phyloP scores from a whole-genome alignment of 2,113 vertebrate species.

The Epinephelus lanceolatus region DNA sequence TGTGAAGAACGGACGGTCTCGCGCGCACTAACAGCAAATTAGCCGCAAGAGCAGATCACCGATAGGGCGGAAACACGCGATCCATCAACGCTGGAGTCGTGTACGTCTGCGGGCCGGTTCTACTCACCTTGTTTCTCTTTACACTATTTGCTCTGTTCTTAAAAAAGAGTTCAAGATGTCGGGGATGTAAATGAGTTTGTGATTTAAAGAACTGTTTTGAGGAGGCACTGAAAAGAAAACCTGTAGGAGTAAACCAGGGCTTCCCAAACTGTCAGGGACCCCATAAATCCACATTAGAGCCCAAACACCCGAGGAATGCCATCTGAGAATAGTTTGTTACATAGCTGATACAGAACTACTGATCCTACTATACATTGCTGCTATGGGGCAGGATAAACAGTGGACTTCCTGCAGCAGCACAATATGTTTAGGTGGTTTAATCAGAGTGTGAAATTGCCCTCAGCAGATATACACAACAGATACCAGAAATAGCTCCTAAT shows the following conservation, averaged over 20 bases:
- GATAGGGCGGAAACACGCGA: conserved; percentile 21
- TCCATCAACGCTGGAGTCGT: conserved; percentile 21
- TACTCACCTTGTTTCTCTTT: neutral
- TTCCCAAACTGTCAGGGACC: neutral
- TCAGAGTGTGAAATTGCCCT: neutral
- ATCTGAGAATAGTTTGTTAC: conserved; percentile 11
- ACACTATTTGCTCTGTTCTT: neutral
- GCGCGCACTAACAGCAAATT: neutral
- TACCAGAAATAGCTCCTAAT: neutral
- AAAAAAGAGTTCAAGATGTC: neutral
- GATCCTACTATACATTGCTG: neutral
- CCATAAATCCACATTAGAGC: conserved; percentile 8
- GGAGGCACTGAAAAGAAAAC: neutral
- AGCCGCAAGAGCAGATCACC: conserved; percentile 11
- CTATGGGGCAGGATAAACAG: neutral
- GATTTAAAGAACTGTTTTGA: conserved; percentile 12
- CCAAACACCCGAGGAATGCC: neutral
- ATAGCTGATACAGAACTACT: neutral
- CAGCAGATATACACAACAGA: too few species aligned
- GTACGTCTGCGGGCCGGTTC: conserved; percentile 5
- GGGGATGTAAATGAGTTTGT: neutral
- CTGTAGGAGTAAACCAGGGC: neutral
- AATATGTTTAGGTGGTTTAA: neutral
- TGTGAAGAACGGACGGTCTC: neutral
- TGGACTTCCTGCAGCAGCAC: neutral